Evolutionary conservation across 2,797 vertebrate species (phyloP).

Genomic region (Buceros bicornis): DNA sequence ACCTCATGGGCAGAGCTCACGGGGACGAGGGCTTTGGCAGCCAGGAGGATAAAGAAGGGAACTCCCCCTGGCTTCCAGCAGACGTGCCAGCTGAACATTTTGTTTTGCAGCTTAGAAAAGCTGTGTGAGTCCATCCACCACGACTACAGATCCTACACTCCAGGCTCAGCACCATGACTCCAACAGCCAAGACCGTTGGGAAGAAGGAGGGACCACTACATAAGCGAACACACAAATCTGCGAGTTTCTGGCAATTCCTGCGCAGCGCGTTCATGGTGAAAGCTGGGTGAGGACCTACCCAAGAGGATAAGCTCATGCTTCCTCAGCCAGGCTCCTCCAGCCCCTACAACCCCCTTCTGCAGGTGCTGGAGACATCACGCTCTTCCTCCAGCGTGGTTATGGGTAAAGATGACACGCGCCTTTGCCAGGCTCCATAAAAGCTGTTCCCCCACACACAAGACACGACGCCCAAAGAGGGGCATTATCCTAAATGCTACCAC

Average conservation of each 20-base stretch:
- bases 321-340: neutral
- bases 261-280: fast-evolving
- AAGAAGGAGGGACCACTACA: neutral
- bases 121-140: neutral
- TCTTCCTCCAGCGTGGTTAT: neutral
- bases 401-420: neutral
- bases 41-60: neutral
- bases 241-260: neutral
- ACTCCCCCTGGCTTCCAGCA: neutral
- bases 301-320: neutral
- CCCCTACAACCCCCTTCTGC: too few relatives aligned
- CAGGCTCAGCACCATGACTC: neutral
- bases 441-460: neutral
- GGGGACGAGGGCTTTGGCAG: fast-evolving
- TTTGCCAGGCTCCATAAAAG: neutral
- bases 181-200: neutral
- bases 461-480: neutral
- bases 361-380: neutral
- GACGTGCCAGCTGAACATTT: neutral
- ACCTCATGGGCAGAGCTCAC: fast-evolving
- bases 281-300: neutral
- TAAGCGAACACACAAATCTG: neutral
- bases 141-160: neutral
- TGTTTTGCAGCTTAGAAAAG: neutral
- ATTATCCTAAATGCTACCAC: neutral